Evolutionary conservation across 2,797 vertebrate species (phyloP).

Genomic region (Myiotriccus ornatus): DNA sequence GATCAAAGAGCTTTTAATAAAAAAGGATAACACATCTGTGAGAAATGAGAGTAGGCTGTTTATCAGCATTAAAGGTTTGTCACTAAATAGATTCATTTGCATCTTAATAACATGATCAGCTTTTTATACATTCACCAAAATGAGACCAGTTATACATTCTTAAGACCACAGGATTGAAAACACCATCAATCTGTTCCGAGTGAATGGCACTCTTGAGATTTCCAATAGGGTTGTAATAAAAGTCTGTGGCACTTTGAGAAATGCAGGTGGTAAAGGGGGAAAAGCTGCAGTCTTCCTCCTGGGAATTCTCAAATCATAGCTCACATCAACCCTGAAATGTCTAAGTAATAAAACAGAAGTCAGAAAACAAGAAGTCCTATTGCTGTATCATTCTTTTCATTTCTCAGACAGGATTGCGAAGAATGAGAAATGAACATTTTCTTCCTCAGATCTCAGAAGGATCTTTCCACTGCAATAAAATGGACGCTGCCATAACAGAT

Average conservation of each 20-base stretch:
- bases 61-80: background rate
- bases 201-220: constrained; percentile 25
- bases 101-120: background rate
- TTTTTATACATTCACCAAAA: background rate
- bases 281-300: background rate
- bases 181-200: constrained; percentile 20
- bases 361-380: background rate
- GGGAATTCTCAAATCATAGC: constrained; percentile 49
- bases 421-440: background rate
- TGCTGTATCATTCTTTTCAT: background rate
- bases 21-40: background rate
- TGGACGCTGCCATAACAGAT: background rate
- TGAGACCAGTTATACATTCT: background rate
- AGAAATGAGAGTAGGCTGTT: background rate
- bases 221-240: constrained; percentile 6
- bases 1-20: background rate
- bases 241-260: constrained; percentile 19
- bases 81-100: background rate
- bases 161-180: constrained; percentile 23
- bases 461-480: background rate
- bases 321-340: constrained; percentile 37
- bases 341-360: constrained; percentile 35
- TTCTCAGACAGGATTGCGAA: background rate
- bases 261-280: constrained; percentile 27
- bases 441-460: background rate